Conservation (phyloP, 1,140 invertebrate genomes). For the Thereuonema tuberculata region DNA sequence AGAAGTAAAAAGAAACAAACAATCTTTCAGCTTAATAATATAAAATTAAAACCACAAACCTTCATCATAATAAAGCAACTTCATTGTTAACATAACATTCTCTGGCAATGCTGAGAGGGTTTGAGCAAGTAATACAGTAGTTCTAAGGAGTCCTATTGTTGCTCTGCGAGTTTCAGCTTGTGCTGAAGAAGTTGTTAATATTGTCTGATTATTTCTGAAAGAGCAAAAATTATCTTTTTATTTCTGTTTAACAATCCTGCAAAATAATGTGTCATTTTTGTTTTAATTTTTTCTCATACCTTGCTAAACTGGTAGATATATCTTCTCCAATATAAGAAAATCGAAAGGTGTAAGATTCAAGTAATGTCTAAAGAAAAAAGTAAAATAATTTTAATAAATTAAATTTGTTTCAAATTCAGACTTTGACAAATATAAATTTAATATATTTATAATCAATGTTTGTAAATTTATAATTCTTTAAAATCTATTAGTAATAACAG, state of each 20-base stretch:
- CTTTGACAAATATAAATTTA: no score
- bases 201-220: no score
- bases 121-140: constrained; percentile 30
- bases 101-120: constrained; percentile 29
- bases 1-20: no score
- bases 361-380: neutral
- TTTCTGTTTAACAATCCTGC: no score
- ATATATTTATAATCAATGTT: neutral
- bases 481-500: no score
- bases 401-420: no score
- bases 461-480: neutral
- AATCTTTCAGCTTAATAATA: no score
- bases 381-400: neutral
- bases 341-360: constrained; percentile 9
- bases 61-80: constrained; percentile 34
- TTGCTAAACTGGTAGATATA: no score
- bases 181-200: no score
- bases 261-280: no score
- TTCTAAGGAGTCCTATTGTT: constrained; percentile 29
- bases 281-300: no score
- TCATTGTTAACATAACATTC: constrained; percentile 33
- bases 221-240: no score
- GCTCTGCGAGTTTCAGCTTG: constrained; percentile 34
- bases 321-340: constrained; percentile 6
- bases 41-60: constrained; percentile 18